A percentile compares a stretch with the other conserved stretches of the same genome.
Conservation (phyloP, 1,140 invertebrate species). For the Drosophila serrata region DNA sequence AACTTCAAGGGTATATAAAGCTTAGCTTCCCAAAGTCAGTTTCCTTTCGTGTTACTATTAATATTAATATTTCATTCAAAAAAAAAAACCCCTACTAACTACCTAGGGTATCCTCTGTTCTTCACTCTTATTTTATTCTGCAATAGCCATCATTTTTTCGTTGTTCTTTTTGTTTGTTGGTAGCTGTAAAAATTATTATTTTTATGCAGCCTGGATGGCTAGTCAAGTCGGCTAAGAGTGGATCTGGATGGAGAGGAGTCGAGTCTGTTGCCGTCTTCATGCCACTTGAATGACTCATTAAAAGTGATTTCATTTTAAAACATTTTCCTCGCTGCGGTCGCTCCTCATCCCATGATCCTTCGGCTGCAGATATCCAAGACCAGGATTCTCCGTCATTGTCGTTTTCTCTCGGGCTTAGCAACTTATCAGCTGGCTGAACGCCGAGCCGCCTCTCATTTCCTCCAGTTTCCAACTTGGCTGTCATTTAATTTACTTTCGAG, state of each 20-base stretch:
- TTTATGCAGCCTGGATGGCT: conserved; percentile 64
- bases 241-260: conserved; percentile 20
- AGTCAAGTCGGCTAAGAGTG: conserved; percentile 42
- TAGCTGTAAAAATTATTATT: conserved; percentile 77
- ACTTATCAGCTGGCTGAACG: conserved; percentile 68
- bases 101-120: conserved; percentile 15
- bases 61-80: no score
- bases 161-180: conserved; percentile 67
- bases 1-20: no score
- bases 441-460: conserved; percentile 51
- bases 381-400: conserved; percentile 46
- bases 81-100: no score
- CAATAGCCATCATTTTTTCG: conserved; percentile 25
- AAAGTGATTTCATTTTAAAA: conserved; percentile 84
- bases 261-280: conserved; percentile 57
- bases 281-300: conserved; percentile 84
- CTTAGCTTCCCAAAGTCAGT: no score
- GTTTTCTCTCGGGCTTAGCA: conserved; percentile 64
- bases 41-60: no score
- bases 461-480: conserved; percentile 30
- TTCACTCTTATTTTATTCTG: not conserved
- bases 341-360: conserved; percentile 23
- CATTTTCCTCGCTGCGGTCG: conserved; percentile 75
- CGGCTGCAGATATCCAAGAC: conserved; percentile 33
- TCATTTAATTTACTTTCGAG: conserved; percentile 80